A percentile compares a stretch with the other conserved stretches of the same genome.
Evolutionary conservation across 2,797 vertebrate species (phyloP).

Genomic region (Spea hammondii): DNA sequence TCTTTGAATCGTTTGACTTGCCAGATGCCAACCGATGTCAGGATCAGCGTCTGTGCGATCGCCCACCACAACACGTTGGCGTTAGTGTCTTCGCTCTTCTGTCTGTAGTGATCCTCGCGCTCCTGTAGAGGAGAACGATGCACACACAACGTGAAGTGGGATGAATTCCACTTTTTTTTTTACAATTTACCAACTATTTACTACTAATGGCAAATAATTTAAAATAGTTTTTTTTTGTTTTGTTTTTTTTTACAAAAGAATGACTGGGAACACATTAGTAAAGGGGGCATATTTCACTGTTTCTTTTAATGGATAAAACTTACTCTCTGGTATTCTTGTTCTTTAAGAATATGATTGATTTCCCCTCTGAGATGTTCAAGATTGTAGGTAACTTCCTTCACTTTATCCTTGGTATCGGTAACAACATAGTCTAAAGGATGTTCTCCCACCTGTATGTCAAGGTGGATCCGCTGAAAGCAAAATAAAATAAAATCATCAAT

Average conservation of each 20-base stretch:
- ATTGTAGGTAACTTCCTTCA: constrained; percentile 71
- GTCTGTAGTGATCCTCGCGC: constrained; percentile 85
- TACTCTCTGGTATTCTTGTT: constrained; percentile 88
- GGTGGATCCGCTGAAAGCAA: constrained; percentile 76
- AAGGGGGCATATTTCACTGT: too few species aligned
- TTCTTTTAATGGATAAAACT: constrained; percentile 21
- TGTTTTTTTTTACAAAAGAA: too few species aligned
- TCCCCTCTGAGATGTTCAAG: constrained; percentile 78
- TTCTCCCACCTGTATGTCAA: constrained; percentile 85
- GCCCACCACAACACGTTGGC: constrained; percentile 88
- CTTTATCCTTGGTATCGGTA: constrained; percentile 76
- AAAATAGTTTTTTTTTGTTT: too few species aligned
- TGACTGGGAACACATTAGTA: too few species aligned
- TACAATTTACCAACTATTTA: too few species aligned
- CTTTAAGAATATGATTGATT: constrained; percentile 77
- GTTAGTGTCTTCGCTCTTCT: constrained; percentile 84
- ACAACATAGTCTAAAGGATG: constrained; percentile 67
- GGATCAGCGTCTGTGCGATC: constrained; percentile 74
- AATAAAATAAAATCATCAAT: background rate
- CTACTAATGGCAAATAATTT: too few species aligned
- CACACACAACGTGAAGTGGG: too few species aligned
- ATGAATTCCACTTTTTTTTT: too few species aligned
- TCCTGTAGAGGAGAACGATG: constrained; percentile 64
- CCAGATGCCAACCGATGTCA: constrained; percentile 83
- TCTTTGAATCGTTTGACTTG: constrained; percentile 88